A percentile compares a stretch with the other conserved stretches of the same genome.
Conservation (phyloP, 1,140 invertebrate genomes). For the Papilio dardanus region DNA sequence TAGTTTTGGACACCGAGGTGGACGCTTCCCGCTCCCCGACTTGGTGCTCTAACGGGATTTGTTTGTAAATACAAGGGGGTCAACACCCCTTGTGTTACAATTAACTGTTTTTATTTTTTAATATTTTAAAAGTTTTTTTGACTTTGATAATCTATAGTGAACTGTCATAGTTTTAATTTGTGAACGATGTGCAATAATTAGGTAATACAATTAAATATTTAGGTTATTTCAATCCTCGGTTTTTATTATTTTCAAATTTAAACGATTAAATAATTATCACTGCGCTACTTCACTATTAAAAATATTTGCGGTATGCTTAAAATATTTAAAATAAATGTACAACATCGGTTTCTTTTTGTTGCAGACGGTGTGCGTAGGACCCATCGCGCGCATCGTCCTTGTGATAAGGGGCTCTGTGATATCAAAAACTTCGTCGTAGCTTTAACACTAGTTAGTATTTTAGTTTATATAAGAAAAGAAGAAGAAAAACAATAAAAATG, state of each 20-base stretch:
- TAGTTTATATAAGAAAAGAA: constrained; percentile 55
- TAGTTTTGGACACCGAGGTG: constrained; percentile 64
- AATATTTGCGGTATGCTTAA: background rate
- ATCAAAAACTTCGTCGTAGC: constrained; percentile 80
- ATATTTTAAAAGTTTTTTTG: constrained; percentile 44
- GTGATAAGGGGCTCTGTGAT: constrained; percentile 81
- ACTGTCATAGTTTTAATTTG: constrained; percentile 16
- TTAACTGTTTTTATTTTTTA: constrained; percentile 38
- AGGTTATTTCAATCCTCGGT: background rate
- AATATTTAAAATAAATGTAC: constrained; percentile 40
- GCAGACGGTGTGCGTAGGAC: constrained; percentile 78
- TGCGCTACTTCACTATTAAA: background rate
- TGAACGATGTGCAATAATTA: constrained; percentile 17
- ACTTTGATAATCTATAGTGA: constrained; percentile 6
- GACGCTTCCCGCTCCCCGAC: constrained; percentile 57
- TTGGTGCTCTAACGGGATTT: constrained; percentile 49
- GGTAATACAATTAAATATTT: background rate
- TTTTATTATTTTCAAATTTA: background rate
- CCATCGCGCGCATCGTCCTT: constrained; percentile 78
- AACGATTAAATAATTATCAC: background rate
- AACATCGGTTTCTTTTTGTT: constrained; percentile 68
- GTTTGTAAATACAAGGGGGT: constrained; percentile 74
- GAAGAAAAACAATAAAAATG: constrained; percentile 57
- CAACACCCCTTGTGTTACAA: constrained; percentile 60
- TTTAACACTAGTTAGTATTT: constrained; percentile 80